Evolutionary conservation across 2,888 invertebrate genomes (phyloP), one percentile per base, ranked within the genome.

Genomic region (Dasysyrphus albostriatus): DNA sequence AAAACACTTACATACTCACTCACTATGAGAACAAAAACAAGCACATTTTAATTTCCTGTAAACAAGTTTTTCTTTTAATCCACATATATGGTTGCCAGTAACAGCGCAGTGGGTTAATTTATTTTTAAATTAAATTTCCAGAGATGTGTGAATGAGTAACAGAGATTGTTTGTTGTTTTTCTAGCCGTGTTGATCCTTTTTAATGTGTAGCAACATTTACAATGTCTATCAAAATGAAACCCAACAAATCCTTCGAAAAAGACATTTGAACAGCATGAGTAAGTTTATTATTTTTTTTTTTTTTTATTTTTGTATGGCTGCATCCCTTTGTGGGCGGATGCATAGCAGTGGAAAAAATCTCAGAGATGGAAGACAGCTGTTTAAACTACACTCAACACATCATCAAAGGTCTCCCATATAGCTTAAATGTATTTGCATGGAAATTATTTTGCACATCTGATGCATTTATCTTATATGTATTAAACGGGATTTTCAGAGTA

Each of bases 121-220:
- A 67, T 76, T 84, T 76, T 56, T 47, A 81, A 81, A 81, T 76
- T 80, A 81, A 76, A 81, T 80, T 81, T 76, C 12, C 51, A 42
- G 39, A 59, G 44, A 51, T 54, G 37, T 58, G 51, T 42, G 72
- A 72, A 54, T 32, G 70, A 63, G 56, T 47, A 12, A 47, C 19
- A 44, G 14, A 34, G 47, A 54, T 34, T n/a, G 37, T 34, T 49
- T 63, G 37, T 54, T 58, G 44, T 47, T 65, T n/a, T 47, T 65
- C 29, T n/a, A 32, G 67, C 3, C 44, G 29, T 51, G 51, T 51
- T 42, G 61, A 75, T 69, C 51, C 67, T 61, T 42, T 14, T 32
- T 67, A 49, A 56, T 70, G n/a, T 37, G 12, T 47, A 5, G 24
- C 42, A 72, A 77, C 70, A 59, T 77, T 65, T 59, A 49, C 54